phyloP scores from a whole-genome alignment of 2,797 vertebrate genomes.

The Atherinosoma microstoma region DNA sequence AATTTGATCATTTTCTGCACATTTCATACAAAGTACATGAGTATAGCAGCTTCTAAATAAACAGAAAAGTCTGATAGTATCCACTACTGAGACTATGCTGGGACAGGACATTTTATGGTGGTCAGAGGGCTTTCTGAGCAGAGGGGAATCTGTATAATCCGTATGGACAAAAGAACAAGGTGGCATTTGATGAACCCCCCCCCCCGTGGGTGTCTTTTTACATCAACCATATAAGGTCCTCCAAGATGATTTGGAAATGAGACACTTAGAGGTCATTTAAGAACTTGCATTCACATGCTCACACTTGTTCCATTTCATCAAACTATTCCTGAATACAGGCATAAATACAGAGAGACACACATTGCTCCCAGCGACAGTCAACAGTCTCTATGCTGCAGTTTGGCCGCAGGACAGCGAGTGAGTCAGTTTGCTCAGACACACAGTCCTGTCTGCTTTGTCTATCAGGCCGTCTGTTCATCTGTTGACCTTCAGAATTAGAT shows the following conservation, averaged over 20 bases:
- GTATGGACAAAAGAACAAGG: constrained; percentile 41
- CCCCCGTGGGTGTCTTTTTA: constrained; percentile 42
- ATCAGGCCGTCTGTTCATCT: constrained; percentile 50
- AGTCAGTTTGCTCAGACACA: constrained; percentile 58
- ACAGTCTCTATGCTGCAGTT: constrained; percentile 57
- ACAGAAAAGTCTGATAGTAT: background rate
- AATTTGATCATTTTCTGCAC: background rate
- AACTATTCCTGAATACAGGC: constrained; percentile 34
- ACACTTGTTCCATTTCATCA: constrained; percentile 38
- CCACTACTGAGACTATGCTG: constrained; percentile 17
- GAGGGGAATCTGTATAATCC: constrained; percentile 33
- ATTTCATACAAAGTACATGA: background rate
- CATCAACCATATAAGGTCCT: constrained; percentile 42
- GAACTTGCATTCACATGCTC: constrained; percentile 43
- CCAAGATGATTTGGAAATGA: constrained; percentile 53
- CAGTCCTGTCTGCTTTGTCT: constrained; percentile 47
- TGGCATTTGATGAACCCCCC: constrained; percentile 52
- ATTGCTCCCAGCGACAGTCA: constrained; percentile 29
- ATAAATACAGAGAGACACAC: constrained; percentile 47
- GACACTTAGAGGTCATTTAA: constrained; percentile 49
- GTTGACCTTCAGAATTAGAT: constrained; percentile 33
- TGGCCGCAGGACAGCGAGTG: constrained; percentile 63
- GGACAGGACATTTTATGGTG: constrained; percentile 7
- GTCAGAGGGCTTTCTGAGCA: constrained; percentile 36
- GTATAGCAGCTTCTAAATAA: constrained; percentile 6